These are phyloP conservation scores for Erebia aethiops DNA, from an alignment of 2,888 invertebrate genomes.

Conservation along the genomic window DNA sequence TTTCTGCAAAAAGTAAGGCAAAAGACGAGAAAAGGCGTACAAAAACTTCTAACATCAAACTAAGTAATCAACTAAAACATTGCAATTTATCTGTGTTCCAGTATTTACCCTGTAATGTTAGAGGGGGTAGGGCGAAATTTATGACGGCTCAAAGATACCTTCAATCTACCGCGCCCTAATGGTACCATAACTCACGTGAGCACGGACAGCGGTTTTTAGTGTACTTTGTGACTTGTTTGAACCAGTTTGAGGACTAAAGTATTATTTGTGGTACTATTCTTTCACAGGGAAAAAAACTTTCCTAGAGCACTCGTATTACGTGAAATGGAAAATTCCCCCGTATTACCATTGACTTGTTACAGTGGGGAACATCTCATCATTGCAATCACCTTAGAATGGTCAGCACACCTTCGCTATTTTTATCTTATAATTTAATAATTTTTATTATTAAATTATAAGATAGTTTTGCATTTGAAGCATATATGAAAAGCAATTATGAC, in stretches of 20 bases:
- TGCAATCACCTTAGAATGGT: too few species aligned
- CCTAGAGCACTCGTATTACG: not conserved
- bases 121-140: slow-evolving; percentile 38
- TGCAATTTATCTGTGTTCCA: slow-evolving; percentile 31
- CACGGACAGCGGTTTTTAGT: slow-evolving; percentile 24
- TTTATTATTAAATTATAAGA: too few species aligned
- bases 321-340: not conserved
- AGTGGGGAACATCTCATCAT: too few species aligned
- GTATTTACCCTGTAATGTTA: slow-evolving; percentile 35
- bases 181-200: slow-evolving; percentile 37
- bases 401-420: too few species aligned
- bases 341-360: not conserved
- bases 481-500: too few species aligned
- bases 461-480: too few species aligned
- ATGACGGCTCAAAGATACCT: slow-evolving; percentile 40
- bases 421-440: too few species aligned
- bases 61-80: slow-evolving; percentile 30
- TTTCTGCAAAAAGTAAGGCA: too few species aligned
- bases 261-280: not conserved
- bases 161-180: slow-evolving; percentile 41
- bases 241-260: not conserved
- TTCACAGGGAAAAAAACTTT: not conserved
- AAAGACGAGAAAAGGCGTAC: not conserved
- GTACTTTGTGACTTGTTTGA: slow-evolving; percentile 18
- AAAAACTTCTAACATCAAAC: slow-evolving; percentile 21